These are phyloP conservation scores for Cirrhinus mrigala DNA, from an alignment of 2,797 vertebrate genomes.

Conservation along the genomic window DNA sequence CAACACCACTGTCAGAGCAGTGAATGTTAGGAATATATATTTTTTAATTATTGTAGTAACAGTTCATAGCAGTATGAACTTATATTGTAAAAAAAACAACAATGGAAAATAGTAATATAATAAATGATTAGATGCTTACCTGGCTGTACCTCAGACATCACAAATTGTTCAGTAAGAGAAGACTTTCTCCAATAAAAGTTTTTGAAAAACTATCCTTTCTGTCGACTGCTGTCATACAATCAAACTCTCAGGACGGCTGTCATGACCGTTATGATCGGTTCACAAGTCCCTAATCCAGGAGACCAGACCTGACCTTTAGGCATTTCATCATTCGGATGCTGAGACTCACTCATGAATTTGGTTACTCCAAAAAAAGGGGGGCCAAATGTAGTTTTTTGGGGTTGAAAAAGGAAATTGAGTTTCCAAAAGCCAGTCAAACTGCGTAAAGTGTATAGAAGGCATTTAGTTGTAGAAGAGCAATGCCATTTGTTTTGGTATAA, in stretches of 20 bases:
- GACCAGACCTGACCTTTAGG: slow-evolving; percentile 61
- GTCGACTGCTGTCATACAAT: background rate
- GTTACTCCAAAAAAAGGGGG: background rate
- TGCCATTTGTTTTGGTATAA: slow-evolving; percentile 67
- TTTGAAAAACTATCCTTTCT: background rate
- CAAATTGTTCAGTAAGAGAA: background rate
- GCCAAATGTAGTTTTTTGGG: slow-evolving; percentile 9
- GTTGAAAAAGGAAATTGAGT: background rate
- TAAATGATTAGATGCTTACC: slow-evolving; percentile 65
- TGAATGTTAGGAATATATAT: background rate
- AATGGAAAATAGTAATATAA: background rate
- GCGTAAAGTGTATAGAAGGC: slow-evolving; percentile 22
- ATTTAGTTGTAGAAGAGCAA: slow-evolving; percentile 64
- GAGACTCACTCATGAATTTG: slow-evolving; percentile 43
- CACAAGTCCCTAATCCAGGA: slow-evolving; percentile 63
- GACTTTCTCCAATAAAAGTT: background rate
- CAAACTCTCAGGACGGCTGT: slow-evolving; percentile 8
- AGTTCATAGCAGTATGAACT: background rate
- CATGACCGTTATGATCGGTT: slow-evolving; percentile 41
- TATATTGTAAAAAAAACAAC: background rate
- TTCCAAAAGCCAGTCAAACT: slow-evolving; percentile 30
- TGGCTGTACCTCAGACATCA: slow-evolving; percentile 69
- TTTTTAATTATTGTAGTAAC: background rate
- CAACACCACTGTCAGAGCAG: background rate
- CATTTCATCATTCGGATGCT: slow-evolving; percentile 46